Evolutionary conservation across 2,113 vertebrate species (phyloP), one percentile per base, ranked within the genome.

Genomic region (Aptenodytes patagonicus): DNA sequence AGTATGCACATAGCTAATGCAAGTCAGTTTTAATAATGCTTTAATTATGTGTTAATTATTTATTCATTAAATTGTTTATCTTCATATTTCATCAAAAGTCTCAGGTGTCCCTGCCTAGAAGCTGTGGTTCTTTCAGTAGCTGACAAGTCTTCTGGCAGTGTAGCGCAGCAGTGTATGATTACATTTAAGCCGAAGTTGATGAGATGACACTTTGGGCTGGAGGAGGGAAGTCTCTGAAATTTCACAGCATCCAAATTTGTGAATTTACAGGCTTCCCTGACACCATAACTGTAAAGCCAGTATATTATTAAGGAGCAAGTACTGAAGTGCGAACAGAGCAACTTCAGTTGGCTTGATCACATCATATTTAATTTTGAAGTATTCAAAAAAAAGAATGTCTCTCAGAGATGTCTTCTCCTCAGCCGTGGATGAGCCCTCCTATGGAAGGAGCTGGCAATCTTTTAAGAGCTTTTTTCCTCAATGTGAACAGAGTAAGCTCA

Each of bases 11-110:
- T 60, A 94, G 51, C 65, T 96, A 95, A 95, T 79, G 38, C 60
- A 90, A 83, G n/a, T 69, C 62, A 97, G n/a, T 34, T 97, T 97
- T 95, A 98, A 96, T 95, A 98, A 95, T 90, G 46, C 83, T 96
- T 97, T 97, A 95, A 98, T 97, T 96, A 78, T 68, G 29, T 55
- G 52, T 89, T 97, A 98, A 97, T 98, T 97, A 96, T 97, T 98
- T 97, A 97, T 96, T 96, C 78, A 97, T 96, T 97, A 94, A 96
- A 89, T 90, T 96, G 84, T 96, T 97, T 95, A 93, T 90, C 79
- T 77, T 95, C 28, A 3, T 90, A 91, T 64, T 96, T 95, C 62
- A 94, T 96, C 65, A 87, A 29, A 66, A 93, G n/a, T 93, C 96
- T 97, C 95, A 60, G 32, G 90, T 92, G 95, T 46, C 78, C 44